Evolutionary conservation across 2,113 vertebrate species (phyloP).

Genomic region (Phalacrocorax carbo): DNA sequence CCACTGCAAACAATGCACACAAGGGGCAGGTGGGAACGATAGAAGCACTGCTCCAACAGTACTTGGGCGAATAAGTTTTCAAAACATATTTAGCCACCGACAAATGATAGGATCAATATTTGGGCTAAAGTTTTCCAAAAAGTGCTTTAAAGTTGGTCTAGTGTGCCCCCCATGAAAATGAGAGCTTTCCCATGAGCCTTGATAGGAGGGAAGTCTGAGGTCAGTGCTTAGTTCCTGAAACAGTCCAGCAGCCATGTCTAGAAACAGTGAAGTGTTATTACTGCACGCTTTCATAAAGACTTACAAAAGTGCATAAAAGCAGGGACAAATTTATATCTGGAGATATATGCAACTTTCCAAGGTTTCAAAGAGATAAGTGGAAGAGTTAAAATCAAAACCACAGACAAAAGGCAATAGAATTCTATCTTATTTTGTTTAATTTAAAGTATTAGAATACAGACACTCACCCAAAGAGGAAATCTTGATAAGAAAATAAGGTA

Average conservation of each 20-base stretch:
- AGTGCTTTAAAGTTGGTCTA: not conserved
- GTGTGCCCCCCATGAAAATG: not conserved
- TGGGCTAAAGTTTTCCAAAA: not conserved
- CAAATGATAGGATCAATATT: not conserved
- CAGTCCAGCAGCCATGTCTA: accelerated
- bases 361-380: not conserved
- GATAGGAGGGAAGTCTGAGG: not conserved
- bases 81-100: not conserved
- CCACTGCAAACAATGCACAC: not conserved
- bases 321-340: not conserved
- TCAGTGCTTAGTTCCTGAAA: not conserved
- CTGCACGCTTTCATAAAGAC: not conserved
- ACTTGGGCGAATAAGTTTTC: not conserved
- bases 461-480: not conserved
- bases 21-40: not conserved
- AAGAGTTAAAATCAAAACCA: not conserved
- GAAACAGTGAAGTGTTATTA: not conserved
- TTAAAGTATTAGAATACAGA: not conserved
- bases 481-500: not conserved
- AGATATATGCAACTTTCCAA: not conserved
- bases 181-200: not conserved
- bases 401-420: not conserved
- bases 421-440: not conserved
- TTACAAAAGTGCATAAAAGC: not conserved
- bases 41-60: not conserved